Percentiles rank a stretch among this genome's conserved stretches.
Conservation (phyloP, 2,113 vertebrate genomes). For the Fukomys damarensis region DNA sequence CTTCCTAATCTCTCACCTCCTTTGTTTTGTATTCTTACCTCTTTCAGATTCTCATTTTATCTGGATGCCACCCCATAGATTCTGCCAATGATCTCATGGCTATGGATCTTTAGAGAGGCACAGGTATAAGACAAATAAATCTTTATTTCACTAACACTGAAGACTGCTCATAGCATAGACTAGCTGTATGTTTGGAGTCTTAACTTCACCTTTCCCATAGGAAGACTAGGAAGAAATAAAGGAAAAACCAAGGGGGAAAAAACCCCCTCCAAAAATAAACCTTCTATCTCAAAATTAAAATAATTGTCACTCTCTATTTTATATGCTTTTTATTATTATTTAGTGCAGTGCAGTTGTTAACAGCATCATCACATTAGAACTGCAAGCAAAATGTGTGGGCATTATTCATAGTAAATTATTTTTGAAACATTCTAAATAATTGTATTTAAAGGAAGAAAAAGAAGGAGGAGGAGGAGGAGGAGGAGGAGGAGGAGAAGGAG, state of each 20-base stretch:
- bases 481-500: too few species aligned
- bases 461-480: too few species aligned
- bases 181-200: background rate
- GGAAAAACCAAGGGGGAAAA: background rate
- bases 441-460: background rate
- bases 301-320: background rate
- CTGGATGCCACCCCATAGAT: background rate
- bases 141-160: background rate
- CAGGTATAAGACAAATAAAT: background rate
- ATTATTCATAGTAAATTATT: constrained; percentile 33
- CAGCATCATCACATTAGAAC: background rate
- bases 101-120: background rate
- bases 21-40: background rate
- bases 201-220: background rate
- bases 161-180: background rate
- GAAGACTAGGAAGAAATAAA: background rate
- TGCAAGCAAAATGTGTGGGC: background rate
- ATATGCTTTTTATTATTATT: constrained; percentile 1
- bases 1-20: background rate
- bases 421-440: constrained; percentile 36
- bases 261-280: background rate
- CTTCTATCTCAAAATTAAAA: background rate
- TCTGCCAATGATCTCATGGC: background rate
- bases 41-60: background rate
- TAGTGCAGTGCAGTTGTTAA: background rate